Evolutionary conservation across 1,140 invertebrate genomes (phyloP).

Genomic region (Danaus plexippus): DNA sequence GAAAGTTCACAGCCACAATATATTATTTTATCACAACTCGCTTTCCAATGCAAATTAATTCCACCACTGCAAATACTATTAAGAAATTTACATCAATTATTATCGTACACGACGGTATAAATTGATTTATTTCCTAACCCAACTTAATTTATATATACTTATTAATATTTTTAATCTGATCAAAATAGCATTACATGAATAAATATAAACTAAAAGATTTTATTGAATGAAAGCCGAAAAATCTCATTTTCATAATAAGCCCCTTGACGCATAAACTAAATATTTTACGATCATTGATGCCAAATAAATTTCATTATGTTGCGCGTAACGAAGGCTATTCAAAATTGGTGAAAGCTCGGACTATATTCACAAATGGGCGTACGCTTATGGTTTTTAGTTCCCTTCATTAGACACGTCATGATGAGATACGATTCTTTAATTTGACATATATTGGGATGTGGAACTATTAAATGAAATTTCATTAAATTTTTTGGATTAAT

Average conservation of each 20-base stretch:
- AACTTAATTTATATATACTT: too few species aligned
- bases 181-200: slow-evolving; percentile 26
- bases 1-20: slow-evolving; percentile 24
- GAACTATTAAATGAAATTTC: too few species aligned
- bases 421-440: too few species aligned
- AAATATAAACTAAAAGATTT: slow-evolving; percentile 51
- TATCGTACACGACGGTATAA: too few species aligned
- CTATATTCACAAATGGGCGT: slow-evolving; percentile 10
- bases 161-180: too few species aligned
- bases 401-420: slow-evolving; percentile 9
- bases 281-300: slow-evolving; percentile 46
- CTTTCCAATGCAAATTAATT: slow-evolving; percentile 31
- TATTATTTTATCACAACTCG: slow-evolving; percentile 26
- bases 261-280: slow-evolving; percentile 42
- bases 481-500: too few species aligned
- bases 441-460: too few species aligned
- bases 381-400: slow-evolving; percentile 11
- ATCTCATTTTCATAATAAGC: slow-evolving; percentile 44
- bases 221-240: slow-evolving; percentile 44
- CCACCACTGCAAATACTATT: slow-evolving; percentile 17
- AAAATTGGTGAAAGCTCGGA: slow-evolving; percentile 19
- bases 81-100: slow-evolving; percentile 16
- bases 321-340: slow-evolving; percentile 22
- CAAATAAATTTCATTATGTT: slow-evolving; percentile 43
- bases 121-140: too few species aligned